phyloP scores from a whole-genome alignment of 1,140 invertebrate genomes.

The Campoletis sonorensis region DNA sequence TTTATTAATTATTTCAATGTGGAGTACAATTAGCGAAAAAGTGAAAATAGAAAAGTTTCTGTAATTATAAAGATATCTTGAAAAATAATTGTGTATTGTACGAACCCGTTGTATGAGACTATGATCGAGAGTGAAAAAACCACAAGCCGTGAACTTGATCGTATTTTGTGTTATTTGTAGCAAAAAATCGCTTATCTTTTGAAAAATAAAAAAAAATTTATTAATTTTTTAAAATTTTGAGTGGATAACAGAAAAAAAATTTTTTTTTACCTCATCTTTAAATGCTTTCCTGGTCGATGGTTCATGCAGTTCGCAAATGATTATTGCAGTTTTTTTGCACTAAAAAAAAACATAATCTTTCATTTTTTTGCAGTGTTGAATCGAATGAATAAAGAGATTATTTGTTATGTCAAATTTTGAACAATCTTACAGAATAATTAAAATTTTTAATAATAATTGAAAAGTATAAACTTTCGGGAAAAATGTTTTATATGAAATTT shows the following conservation, averaged over 20 bases:
- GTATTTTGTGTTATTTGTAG: constrained; percentile 49
- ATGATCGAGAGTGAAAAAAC: constrained; percentile 53
- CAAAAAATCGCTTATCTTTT: constrained; percentile 49
- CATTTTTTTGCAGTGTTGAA: too few species aligned
- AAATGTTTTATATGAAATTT: too few species aligned
- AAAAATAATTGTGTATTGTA: too few species aligned
- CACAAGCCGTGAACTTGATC: constrained; percentile 53
- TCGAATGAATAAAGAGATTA: too few species aligned
- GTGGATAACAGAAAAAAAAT: neutral
- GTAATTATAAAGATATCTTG: too few species aligned
- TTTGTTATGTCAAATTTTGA: too few species aligned
- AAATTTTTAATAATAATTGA: too few species aligned
- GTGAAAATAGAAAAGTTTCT: too few species aligned
- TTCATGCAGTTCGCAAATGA: constrained; percentile 45
- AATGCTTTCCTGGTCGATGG: constrained; percentile 36
- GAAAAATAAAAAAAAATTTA: neutral
- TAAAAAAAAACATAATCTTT: neutral
- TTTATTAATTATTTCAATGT: too few species aligned
- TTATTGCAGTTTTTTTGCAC: constrained; percentile 41
- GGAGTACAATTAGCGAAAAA: too few species aligned
- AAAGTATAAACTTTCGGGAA: too few species aligned
- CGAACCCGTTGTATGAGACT: constrained; percentile 50
- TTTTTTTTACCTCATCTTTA: constrained; percentile 28
- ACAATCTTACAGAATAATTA: too few species aligned
- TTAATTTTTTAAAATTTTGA: neutral